Conservation (phyloP, 2,797 vertebrate species). For the Pteropus rufus region DNA sequence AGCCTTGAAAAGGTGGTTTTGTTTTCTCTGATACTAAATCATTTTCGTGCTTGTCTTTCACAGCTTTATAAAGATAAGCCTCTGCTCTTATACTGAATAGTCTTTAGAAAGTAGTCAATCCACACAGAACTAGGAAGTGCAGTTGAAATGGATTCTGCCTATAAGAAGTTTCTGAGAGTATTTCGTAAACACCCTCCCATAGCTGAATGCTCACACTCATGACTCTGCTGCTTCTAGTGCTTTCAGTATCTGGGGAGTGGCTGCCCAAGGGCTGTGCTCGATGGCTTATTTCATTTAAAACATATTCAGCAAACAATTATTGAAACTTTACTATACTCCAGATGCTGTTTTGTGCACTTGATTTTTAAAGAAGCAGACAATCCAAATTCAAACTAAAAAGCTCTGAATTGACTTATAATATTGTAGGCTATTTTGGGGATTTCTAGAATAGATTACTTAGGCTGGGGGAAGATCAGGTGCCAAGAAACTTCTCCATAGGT, state of each 20-base stretch:
- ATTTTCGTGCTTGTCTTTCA: neutral
- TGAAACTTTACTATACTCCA: neutral
- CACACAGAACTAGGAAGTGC: neutral
- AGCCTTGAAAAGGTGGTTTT: neutral
- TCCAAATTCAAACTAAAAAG: neutral
- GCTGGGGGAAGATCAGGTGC: neutral
- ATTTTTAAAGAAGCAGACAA: neutral
- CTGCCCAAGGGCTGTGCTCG: too few relatives aligned
- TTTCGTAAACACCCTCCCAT: neutral
- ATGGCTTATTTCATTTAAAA: neutral
- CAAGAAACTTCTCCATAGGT: neutral
- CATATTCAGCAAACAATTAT: neutral
- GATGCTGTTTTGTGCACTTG: neutral
- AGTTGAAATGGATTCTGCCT: neutral
- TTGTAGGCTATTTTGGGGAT: neutral
- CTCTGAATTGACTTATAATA: neutral
- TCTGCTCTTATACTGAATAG: neutral
- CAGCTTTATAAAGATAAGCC: neutral
- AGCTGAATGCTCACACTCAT: neutral
- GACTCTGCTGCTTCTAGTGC: neutral
- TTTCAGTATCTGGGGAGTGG: neutral
- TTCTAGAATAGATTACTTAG: slow-evolving; percentile 5
- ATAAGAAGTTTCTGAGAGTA: neutral
- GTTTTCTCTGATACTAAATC: slow-evolving; percentile 7
- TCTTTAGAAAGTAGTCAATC: neutral